These are phyloP conservation scores for Lasius fuliginosus DNA, from an alignment of 2,888 invertebrate genomes.

Conservation along the genomic window DNA sequence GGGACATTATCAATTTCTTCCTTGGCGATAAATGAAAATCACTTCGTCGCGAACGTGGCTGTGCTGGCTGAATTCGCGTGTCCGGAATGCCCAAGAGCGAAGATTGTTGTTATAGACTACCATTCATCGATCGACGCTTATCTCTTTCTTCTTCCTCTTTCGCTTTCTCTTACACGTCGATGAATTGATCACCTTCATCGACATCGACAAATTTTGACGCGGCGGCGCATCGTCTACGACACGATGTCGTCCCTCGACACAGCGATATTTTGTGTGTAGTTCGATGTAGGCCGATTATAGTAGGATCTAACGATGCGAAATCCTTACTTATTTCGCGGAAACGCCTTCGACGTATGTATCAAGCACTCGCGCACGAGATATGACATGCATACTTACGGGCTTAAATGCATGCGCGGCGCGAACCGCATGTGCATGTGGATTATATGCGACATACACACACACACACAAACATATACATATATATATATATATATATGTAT, in stretches of 20 bases:
- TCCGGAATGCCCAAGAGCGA: slow-evolving; percentile 21
- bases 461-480: too few species aligned
- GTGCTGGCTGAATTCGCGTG: slow-evolving; percentile 24
- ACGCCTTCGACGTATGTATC: slow-evolving; percentile 3
- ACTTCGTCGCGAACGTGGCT: slow-evolving; percentile 59
- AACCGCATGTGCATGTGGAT: slow-evolving; percentile 17
- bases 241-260: slow-evolving; percentile 18
- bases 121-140: slow-evolving; percentile 12
- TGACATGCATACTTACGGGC: slow-evolving; percentile 28
- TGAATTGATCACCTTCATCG: slow-evolving; percentile 66
- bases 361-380: slow-evolving; percentile 19
- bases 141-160: background rate
- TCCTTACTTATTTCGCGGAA: slow-evolving; percentile 62
- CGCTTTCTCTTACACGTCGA: slow-evolving; percentile 58
- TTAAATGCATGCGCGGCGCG: slow-evolving; percentile 24
- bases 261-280: slow-evolving; percentile 54
- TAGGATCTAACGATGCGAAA: slow-evolving; percentile 55
- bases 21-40: slow-evolving; percentile 49
- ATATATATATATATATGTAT: too few species aligned
- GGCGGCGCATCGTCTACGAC: slow-evolving; percentile 38
- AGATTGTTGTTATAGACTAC: slow-evolving; percentile 7
- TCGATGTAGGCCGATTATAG: slow-evolving; percentile 65
- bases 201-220: slow-evolving; percentile 56
- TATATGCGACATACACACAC: background rate
- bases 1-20: slow-evolving; percentile 44